Evolutionary conservation across 2,113 vertebrate species (phyloP).

Genomic region (Motacilla tschutschensis): DNA sequence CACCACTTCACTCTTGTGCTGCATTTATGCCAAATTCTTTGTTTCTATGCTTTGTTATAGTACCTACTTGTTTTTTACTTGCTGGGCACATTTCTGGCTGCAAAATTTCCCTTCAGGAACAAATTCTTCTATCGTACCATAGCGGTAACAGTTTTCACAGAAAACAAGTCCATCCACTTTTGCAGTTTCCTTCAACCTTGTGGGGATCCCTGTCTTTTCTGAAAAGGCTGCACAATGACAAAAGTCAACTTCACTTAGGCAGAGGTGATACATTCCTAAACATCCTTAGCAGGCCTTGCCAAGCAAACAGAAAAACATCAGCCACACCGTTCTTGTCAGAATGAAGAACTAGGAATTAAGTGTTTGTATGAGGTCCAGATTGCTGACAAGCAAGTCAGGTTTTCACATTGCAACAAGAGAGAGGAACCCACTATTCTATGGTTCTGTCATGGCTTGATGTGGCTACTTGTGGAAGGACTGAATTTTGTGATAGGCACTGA

Average conservation of each 20-base stretch:
- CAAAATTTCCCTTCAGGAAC: slow-evolving; percentile 78
- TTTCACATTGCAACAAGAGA: not conserved
- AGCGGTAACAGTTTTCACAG: slow-evolving; percentile 81
- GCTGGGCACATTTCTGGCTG: slow-evolving; percentile 80
- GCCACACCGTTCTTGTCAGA: not conserved
- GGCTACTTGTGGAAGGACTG: not conserved
- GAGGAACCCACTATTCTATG: not conserved
- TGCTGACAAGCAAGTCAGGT: not conserved
- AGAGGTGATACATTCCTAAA: not conserved
- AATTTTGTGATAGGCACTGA: not conserved
- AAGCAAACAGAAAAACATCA: not conserved
- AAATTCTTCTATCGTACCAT: slow-evolving; percentile 77
- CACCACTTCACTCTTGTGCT: not conserved
- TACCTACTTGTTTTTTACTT: slow-evolving; percentile 81
- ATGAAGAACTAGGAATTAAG: not conserved
- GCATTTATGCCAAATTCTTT: not conserved
- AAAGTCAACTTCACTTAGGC: not conserved
- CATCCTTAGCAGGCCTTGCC: not conserved
- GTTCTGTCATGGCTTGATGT: not conserved
- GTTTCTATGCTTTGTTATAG: not conserved
- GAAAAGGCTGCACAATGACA: slow-evolving; percentile 72
- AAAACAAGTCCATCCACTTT: slow-evolving; percentile 77
- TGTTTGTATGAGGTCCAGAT: not conserved
- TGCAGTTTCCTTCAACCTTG: slow-evolving; percentile 73
- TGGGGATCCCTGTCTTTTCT: slow-evolving; percentile 71